phyloP scores from a whole-genome alignment of 2,888 invertebrate species.

The Drosophila neotestacea region DNA sequence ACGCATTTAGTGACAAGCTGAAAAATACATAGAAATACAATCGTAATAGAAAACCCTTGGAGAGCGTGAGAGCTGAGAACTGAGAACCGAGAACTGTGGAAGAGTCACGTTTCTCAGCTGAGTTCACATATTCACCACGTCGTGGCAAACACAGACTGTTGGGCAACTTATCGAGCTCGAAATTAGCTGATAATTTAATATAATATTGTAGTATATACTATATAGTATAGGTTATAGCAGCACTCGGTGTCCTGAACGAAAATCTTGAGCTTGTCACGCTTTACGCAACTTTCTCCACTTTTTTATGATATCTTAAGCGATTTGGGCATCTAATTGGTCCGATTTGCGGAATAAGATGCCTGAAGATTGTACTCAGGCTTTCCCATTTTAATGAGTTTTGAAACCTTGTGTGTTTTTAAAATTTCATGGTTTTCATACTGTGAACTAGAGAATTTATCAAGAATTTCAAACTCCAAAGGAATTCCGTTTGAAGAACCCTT shows the following conservation, averaged over 20 bases:
- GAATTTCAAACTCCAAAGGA: neutral
- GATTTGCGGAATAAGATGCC: no score
- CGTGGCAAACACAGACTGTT: constrained; percentile 22
- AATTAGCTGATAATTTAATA: constrained; percentile 5
- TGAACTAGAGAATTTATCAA: no score
- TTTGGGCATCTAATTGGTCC: no score
- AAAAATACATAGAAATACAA: constrained; percentile 41
- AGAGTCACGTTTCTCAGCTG: constrained; percentile 30
- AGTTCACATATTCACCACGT: constrained; percentile 22
- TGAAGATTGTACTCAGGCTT: no score
- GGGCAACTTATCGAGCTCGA: constrained; percentile 25
- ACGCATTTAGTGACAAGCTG: constrained; percentile 60
- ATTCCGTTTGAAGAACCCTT: neutral
- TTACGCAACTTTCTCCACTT: neutral
- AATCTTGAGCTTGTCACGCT: neutral
- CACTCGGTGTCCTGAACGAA: neutral
- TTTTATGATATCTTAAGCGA: no score
- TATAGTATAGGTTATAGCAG: neutral
- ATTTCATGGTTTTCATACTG: neutral
- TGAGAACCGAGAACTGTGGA: constrained; percentile 1
- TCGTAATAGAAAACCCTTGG: constrained; percentile 32
- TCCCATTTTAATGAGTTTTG: no score
- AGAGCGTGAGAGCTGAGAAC: neutral
- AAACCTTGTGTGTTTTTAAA: no score
- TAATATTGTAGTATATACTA: neutral